Percentiles rank a stretch among this genome's conserved stretches.
Conservation (phyloP, 2,797 vertebrate genomes). For the Alauda arvensis region DNA sequence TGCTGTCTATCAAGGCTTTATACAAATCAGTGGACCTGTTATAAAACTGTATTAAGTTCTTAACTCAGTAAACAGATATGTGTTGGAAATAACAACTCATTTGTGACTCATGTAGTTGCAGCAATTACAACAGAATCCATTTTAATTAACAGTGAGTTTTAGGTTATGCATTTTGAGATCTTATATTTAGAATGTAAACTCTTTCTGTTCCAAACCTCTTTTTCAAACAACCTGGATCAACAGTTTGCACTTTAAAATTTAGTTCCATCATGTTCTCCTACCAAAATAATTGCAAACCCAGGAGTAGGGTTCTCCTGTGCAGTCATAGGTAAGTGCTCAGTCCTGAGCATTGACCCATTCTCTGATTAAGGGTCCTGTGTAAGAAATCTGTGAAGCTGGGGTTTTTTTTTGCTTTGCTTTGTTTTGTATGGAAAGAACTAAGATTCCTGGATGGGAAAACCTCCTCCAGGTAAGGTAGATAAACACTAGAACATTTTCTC, state of each 20-base stretch:
- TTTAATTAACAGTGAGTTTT: not conserved
- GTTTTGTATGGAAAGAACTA: not conserved
- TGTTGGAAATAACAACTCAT: not conserved
- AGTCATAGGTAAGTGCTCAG: not conserved
- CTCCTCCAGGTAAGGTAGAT: rapidly evolving
- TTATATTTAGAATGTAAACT: not conserved
- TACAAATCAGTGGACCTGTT: not conserved
- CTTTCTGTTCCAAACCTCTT: not conserved
- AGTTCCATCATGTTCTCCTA: not conserved
- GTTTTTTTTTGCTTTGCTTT: not conserved
- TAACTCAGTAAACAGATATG: not conserved
- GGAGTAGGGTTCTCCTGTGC: not conserved
- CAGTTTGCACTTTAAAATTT: not conserved
- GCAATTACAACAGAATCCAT: not conserved
- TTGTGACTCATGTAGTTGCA: not conserved
- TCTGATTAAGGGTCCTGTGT: not conserved
- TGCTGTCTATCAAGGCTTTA: not conserved
- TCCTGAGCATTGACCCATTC: not conserved
- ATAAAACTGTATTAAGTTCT: not conserved
- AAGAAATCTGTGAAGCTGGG: not conserved
- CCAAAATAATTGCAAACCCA: not conserved
- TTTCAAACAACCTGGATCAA: not conserved
- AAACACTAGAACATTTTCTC: not conserved
- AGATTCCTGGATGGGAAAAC: not conserved
- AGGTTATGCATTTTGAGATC: not conserved